Conservation (phyloP, 2,888 invertebrate genomes). For the Torymus texanus region DNA sequence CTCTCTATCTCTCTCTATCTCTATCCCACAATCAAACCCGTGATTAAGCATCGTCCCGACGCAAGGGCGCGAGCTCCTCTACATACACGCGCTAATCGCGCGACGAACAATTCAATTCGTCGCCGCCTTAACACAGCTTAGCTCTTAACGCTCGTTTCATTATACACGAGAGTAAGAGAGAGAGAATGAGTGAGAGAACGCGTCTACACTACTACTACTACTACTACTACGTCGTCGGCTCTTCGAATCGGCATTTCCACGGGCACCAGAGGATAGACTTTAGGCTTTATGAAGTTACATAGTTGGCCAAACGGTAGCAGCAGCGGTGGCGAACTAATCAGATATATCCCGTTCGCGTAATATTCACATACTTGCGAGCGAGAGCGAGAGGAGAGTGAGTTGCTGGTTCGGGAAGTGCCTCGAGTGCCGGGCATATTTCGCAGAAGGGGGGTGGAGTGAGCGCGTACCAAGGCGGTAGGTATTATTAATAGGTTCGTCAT, state of each 20-base stretch:
- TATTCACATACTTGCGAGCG: slow-evolving; percentile 37
- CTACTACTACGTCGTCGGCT: no score
- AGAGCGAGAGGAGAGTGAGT: no score
- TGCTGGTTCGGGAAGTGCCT: no score
- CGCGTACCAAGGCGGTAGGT: no score
- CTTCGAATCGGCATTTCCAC: no score
- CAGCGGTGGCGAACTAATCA: slow-evolving; percentile 33
- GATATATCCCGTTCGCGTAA: slow-evolving; percentile 35
- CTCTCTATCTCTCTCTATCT: not conserved
- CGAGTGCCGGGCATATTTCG: no score
- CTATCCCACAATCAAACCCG: slow-evolving; percentile 45
- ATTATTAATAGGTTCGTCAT: no score
- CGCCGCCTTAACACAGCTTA: slow-evolving; percentile 41
- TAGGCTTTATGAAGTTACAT: slow-evolving; percentile 50
- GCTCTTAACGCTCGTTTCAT: slow-evolving; percentile 54
- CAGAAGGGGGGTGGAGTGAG: no score
- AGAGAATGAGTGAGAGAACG: not conserved
- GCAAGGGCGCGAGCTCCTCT: no score
- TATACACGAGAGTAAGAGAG: slow-evolving; percentile 17
- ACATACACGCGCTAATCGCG: not conserved
- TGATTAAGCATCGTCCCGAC: slow-evolving; percentile 9
- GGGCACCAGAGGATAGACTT: not conserved
- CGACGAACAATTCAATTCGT: slow-evolving; percentile 48
- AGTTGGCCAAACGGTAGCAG: slow-evolving; percentile 30
- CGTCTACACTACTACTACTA: no score